Evolutionary conservation across 2,888 invertebrate species (phyloP).

Genomic region (Oasisia sp.): DNA sequence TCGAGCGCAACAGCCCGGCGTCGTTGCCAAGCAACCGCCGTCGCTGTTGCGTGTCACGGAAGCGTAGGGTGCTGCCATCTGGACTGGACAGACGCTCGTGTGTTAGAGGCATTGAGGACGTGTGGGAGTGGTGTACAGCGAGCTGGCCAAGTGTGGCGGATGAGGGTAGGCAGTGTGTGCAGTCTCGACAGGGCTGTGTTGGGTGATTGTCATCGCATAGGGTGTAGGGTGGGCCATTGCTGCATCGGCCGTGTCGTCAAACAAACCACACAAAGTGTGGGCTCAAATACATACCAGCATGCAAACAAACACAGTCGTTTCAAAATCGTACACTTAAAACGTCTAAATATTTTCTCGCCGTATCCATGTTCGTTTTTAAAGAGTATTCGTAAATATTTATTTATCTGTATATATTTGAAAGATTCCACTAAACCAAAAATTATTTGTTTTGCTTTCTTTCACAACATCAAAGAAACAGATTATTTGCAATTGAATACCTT

Average conservation of each 20-base stretch:
- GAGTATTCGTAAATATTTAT: not conserved
- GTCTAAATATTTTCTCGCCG: not conserved
- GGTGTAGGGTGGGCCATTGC: not conserved
- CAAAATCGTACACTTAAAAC: not conserved
- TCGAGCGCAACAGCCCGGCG: not conserved
- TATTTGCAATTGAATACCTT: not conserved
- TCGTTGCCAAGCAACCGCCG: not conserved
- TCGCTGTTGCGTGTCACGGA: not conserved
- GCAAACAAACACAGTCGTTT: not conserved
- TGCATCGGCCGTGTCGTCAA: not conserved
- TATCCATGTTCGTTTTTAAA: not conserved
- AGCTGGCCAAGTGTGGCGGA: not conserved
- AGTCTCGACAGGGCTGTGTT: not conserved
- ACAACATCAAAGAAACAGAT: not conserved
- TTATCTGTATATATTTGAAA: not conserved
- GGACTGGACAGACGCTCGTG: not conserved
- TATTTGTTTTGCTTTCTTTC: not conserved
- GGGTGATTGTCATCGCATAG: not conserved
- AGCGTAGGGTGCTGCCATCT: not conserved
- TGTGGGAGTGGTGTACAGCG: not conserved
- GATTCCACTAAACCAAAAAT: not conserved
- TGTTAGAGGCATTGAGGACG: not conserved
- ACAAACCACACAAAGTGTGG: not conserved
- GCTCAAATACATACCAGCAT: not conserved
- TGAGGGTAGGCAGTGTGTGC: not conserved